phyloP scores from a whole-genome alignment of 2,113 vertebrate genomes.

The Lutjanus erythropterus region DNA sequence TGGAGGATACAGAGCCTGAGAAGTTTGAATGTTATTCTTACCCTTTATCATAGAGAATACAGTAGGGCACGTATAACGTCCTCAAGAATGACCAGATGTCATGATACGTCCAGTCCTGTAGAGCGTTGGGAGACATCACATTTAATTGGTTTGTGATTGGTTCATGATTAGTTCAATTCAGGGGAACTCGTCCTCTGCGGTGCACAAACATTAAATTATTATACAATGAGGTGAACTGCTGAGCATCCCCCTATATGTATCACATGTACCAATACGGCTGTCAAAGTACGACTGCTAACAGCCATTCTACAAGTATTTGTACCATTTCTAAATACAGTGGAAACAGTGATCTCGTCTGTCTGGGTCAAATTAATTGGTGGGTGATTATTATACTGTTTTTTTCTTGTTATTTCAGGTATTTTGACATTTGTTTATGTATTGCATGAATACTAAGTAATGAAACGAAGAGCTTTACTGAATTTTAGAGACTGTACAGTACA shows the following conservation, averaged over 20 bases:
- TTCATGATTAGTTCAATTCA: not conserved
- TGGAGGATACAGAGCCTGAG: not conserved
- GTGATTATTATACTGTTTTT: no score
- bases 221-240: constrained; percentile 16
- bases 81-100: constrained; percentile 97
- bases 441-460: no score
- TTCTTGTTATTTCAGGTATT: no score
- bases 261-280: not conserved
- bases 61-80: constrained; percentile 93
- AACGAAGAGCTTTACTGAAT: no score
- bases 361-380: no score
- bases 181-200: constrained; percentile 3
- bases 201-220: not conserved
- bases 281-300: not conserved
- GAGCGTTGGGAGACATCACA: constrained; percentile 2
- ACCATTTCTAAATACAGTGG: constrained; percentile 8
- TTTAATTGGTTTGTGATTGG: constrained; percentile 3
- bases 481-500: no score
- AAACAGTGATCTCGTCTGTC: no score
- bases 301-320: not conserved
- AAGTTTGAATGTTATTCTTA: constrained; percentile 72
- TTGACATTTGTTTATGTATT: no score
- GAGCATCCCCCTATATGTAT: not conserved
- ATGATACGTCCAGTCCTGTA: constrained; percentile 95
- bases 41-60: constrained; percentile 96